Evolutionary conservation across 1,140 invertebrate genomes (phyloP).

Genomic region (Euura saliciscinereae): DNA sequence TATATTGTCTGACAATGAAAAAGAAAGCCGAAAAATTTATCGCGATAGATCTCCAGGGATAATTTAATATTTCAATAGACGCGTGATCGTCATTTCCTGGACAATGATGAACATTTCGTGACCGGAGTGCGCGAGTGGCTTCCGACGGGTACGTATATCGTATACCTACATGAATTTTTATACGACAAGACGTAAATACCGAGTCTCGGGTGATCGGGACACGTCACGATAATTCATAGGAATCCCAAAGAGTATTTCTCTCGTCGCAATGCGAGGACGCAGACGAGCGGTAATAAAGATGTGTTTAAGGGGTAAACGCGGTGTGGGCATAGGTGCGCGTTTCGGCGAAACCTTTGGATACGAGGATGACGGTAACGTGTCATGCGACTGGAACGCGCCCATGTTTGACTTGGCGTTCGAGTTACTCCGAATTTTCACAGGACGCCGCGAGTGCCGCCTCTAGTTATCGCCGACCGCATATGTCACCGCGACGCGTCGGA

Average conservation of each 20-base stretch:
- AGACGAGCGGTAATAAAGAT: neutral
- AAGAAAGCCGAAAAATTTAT: no score
- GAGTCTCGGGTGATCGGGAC: no score
- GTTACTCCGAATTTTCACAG: neutral
- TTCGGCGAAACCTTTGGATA: neutral
- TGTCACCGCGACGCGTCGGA: neutral
- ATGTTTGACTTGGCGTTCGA: neutral
- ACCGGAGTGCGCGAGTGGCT: no score
- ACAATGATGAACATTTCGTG: no score
- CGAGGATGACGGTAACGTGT: neutral
- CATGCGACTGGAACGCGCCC: neutral
- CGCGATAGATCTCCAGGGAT: no score
- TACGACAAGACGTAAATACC: no score
- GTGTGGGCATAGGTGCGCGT: neutral
- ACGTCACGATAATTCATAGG: no score
- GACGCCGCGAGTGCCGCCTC: neutral
- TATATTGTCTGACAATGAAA: no score
- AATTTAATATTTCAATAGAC: no score
- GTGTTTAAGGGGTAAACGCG: neutral
- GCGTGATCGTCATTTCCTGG: no score
- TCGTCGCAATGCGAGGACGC: neutral
- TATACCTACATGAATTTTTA: no score
- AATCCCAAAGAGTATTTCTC: neutral
- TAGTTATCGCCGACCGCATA: neutral
- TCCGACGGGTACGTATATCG: no score